phyloP scores from a whole-genome alignment of 2,113 vertebrate genomes.

The Procapra przewalskii region DNA sequence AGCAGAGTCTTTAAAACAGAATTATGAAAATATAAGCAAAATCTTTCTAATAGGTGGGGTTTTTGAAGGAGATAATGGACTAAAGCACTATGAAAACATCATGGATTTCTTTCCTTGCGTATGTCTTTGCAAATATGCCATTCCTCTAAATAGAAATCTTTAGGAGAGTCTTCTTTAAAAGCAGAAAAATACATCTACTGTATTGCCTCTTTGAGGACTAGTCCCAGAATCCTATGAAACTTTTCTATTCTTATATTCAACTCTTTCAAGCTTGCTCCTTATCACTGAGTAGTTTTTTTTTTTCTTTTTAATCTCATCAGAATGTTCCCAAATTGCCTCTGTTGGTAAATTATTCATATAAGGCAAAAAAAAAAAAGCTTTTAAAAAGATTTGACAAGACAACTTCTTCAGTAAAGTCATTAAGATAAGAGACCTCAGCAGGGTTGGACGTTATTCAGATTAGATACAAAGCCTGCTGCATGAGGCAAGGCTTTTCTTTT shows the following conservation, averaged over 20 bases:
- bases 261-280: slow-evolving; percentile 41
- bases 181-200: neutral
- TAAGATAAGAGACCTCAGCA: slow-evolving; percentile 71
- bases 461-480: slow-evolving; percentile 49
- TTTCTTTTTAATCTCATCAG: slow-evolving; percentile 35
- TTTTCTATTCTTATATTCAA: slow-evolving; percentile 37
- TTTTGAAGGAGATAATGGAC: neutral
- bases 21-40: neutral
- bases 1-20: neutral
- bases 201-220: neutral
- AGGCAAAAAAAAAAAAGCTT: slow-evolving; percentile 49
- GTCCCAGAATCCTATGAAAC: neutral
- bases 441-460: slow-evolving; percentile 54
- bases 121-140: neutral
- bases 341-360: slow-evolving; percentile 73
- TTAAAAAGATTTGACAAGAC: slow-evolving; percentile 71
- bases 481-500: neutral
- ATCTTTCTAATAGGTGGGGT: neutral
- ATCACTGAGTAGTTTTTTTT: slow-evolving; percentile 4
- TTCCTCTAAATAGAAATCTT: neutral
- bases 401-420: slow-evolving; percentile 73
- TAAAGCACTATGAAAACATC: slow-evolving; percentile 6
- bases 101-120: neutral
- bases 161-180: neutral
- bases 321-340: slow-evolving; percentile 69